Conservation (phyloP, 2,113 vertebrate species). For the Mugil cephalus region DNA sequence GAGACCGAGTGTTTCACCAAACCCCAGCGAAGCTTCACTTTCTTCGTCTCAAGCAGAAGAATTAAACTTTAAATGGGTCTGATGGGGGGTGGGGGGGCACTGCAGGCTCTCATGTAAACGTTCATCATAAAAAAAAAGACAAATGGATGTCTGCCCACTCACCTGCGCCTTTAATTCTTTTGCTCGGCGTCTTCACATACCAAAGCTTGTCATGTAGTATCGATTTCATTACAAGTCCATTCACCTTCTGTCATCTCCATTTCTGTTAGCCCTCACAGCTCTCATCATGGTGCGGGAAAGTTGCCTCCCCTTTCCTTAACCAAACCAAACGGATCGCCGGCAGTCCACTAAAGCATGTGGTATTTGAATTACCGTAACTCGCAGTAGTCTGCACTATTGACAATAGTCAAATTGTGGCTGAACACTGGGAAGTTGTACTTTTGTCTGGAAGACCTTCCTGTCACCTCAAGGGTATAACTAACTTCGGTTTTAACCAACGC, state of each 20-base stretch:
- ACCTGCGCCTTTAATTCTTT: slow-evolving; percentile 2
- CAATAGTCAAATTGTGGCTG: no score
- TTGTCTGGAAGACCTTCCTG: no score
- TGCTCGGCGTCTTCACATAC: background rate
- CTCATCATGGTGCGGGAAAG: slow-evolving; percentile 37
- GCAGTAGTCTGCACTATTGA: no score
- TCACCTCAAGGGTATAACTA: no score
- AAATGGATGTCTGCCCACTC: background rate
- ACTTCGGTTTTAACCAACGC: no score
- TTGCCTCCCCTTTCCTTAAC: no score
- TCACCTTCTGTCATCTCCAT: slow-evolving; percentile 37
- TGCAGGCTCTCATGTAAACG: background rate
- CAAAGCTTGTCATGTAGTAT: slow-evolving; percentile 5
- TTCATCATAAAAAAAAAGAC: background rate
- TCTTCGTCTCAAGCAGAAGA: background rate
- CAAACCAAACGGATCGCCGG: no score
- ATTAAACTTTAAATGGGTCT: slow-evolving; percentile 14
- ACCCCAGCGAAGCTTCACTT: background rate
- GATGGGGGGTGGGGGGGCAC: background rate
- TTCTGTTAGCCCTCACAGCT: slow-evolving; percentile 33
- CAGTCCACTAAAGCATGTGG: no score
- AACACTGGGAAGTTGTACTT: no score
- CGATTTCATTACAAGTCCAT: slow-evolving; percentile 32
- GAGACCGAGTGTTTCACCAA: slow-evolving; percentile 30
- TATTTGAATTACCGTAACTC: no score